Conservation (phyloP, 64 coral and sea anemone species). For the Porites lutea region DNA sequence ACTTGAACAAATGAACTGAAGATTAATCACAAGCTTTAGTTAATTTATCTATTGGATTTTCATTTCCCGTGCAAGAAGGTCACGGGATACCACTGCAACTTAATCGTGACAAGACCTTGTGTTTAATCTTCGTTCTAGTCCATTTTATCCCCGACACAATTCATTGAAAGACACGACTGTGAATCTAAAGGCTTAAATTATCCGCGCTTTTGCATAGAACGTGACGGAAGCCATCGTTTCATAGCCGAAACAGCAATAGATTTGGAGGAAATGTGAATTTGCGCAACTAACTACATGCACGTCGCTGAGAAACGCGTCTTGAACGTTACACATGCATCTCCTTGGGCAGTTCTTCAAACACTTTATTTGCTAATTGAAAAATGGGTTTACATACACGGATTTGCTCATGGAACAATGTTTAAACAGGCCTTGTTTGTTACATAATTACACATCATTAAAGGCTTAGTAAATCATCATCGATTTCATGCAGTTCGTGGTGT, state of each 20-base stretch:
- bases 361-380: background rate
- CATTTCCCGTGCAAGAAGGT: background rate
- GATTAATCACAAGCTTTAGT: background rate
- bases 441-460: constrained; percentile 44
- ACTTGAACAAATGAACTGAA: background rate
- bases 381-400: background rate
- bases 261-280: too few species aligned
- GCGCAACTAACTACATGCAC: background rate
- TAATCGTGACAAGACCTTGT: background rate
- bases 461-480: constrained; percentile 55
- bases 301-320: background rate
- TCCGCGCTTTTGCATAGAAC: background rate
- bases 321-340: background rate
- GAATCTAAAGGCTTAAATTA: background rate
- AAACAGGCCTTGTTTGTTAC: constrained; percentile 33
- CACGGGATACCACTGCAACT: background rate
- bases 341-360: background rate
- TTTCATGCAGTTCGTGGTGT: constrained; percentile 1
- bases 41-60: background rate
- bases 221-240: background rate
- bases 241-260: too few species aligned
- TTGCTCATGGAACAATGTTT: constrained; percentile 22
- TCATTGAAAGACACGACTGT: constrained; percentile 7
- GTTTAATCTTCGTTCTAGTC: background rate
- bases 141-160: background rate